A percentile compares a stretch with the other conserved stretches of the same genome.
These are phyloP conservation scores for Drosophila teissieri DNA, from an alignment of 1,140 invertebrate genomes.

Conservation along the genomic window DNA sequence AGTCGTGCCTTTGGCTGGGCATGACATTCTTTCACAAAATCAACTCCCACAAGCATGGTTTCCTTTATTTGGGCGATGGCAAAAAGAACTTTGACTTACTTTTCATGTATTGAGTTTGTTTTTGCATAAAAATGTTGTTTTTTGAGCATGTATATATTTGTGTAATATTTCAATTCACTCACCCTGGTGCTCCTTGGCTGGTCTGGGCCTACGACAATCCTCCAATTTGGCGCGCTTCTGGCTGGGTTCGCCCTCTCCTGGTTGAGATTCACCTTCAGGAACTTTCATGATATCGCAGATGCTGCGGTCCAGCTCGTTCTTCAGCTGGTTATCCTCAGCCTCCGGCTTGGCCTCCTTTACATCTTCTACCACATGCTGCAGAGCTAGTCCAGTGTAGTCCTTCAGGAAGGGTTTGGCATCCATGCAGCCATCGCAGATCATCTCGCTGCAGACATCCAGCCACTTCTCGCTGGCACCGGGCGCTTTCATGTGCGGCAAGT, in stretches of 20 bases:
- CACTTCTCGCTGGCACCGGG: slow-evolving; percentile 86
- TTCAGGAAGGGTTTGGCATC: slow-evolving; percentile 90
- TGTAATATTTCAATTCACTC: slow-evolving; percentile 9
- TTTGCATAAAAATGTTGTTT: slow-evolving; percentile 24
- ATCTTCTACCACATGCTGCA: slow-evolving; percentile 32
- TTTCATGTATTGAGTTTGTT: slow-evolving; percentile 87
- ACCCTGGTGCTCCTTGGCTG: slow-evolving; percentile 44
- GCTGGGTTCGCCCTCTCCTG: slow-evolving; percentile 37
- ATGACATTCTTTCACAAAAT: slow-evolving; percentile 90
- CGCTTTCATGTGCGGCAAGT: slow-evolving; percentile 91
- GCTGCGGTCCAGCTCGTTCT: slow-evolving; percentile 28
- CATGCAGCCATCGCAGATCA: slow-evolving; percentile 92
- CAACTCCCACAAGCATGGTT: slow-evolving; percentile 88
- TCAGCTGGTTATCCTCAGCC: slow-evolving; percentile 7
- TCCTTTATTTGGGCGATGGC: slow-evolving; percentile 90
- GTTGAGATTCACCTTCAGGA: neutral
- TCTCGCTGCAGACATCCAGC: slow-evolving; percentile 90
- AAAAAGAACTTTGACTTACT: slow-evolving; percentile 90
- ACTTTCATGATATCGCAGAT: slow-evolving; percentile 34
- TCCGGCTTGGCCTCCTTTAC: slow-evolving; percentile 20
- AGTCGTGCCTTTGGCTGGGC: slow-evolving; percentile 90
- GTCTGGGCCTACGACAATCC: slow-evolving; percentile 49
- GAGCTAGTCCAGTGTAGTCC: slow-evolving; percentile 87
- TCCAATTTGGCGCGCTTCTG: slow-evolving; percentile 59
- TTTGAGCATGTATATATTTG: neutral